Percentiles rank a stretch among this genome's conserved stretches.
Evolutionary conservation across 2,888 invertebrate genomes (phyloP).

Genomic region (Enoplolaimus lenunculus): DNA sequence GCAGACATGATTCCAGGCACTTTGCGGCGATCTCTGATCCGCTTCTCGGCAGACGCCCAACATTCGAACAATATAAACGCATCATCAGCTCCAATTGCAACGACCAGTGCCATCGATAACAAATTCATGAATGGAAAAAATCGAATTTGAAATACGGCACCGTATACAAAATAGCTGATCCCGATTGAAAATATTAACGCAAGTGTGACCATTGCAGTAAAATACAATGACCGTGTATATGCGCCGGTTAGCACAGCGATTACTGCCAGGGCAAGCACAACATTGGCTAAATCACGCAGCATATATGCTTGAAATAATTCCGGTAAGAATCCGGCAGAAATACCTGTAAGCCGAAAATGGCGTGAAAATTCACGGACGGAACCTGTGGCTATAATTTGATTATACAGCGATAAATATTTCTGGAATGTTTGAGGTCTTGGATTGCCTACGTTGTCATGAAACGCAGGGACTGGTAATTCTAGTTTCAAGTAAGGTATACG

Average conservation of each 20-base stretch:
- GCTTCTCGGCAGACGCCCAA: neutral
- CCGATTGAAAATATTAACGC: constrained; percentile 72
- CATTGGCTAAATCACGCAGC: neutral
- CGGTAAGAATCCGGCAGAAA: neutral
- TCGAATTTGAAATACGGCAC: constrained; percentile 61
- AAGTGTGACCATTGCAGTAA: constrained; percentile 66
- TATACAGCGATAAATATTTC: no score
- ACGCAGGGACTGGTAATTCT: neutral
- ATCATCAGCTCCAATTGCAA: constrained; percentile 81
- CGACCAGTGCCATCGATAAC: constrained; percentile 63
- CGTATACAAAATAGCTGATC: constrained; percentile 77
- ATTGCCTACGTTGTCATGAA: neutral
- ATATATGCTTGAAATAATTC: neutral
- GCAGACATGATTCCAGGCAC: no score
- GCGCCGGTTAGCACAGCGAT: neutral
- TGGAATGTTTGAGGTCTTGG: no score
- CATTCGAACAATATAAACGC: constrained; percentile 61
- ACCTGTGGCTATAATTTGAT: no score
- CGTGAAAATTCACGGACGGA: no score
- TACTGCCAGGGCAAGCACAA: neutral
- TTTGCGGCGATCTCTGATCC: no score
- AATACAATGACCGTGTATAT: constrained; percentile 70
- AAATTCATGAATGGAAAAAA: constrained; percentile 98
- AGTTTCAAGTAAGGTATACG: neutral
- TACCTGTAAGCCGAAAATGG: neutral